Base-by-base conservation (phyloP, 2,888 invertebrate species). In the Selenia dentaria region DNA sequence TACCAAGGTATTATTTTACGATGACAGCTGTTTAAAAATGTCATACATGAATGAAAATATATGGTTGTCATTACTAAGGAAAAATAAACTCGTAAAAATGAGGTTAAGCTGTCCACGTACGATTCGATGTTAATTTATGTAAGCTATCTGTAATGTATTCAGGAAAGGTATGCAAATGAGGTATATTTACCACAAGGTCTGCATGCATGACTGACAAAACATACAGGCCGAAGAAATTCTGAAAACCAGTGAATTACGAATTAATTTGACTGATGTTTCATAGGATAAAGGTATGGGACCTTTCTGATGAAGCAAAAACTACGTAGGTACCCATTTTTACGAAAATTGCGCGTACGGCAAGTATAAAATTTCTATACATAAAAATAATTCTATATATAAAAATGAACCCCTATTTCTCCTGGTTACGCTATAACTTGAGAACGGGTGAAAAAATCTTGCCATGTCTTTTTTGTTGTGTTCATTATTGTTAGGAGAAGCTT, bases 161-260 rank as follows among this genome's bases (percentile, higher is more conserved):
- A 54, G 46, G 39, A 50, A 58, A 53, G 45, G 44, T 54, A 62
- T 55, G 61, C 44, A 46, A 58, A 58, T 55, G 40, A 35, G 31
- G 33, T 45, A 24, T 49, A 54, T 49, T 51, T 50, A 49, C 31
- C 29, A 33, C 13, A 24, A 12, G 11, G 29, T 13, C 29, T 31
- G 31, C 41, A 39, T 41, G 41, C 35, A 41, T 40, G 28, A 36
- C 25, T 25, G 25, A 10, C 25, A 10, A 32, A 40, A 26, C 14
- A 20, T 16, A 31, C 10, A 32, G 32, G 12, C 20, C 20, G 27
- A 27, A 27, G 18, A 3, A 27, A 27, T 34, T 33, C 25, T 8
- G 13, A 41, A 9, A 41, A 22, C 18, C 26, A 34, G 27, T 33
- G 33, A 11, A 32, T 31, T 26, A 32, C 16, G 32, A 40, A 26